A percentile compares a stretch with the other conserved stretches of the same genome.
These are phyloP conservation scores for Merops nubicus DNA, from an alignment of 2,113 vertebrate genomes.

Conservation along the genomic window DNA sequence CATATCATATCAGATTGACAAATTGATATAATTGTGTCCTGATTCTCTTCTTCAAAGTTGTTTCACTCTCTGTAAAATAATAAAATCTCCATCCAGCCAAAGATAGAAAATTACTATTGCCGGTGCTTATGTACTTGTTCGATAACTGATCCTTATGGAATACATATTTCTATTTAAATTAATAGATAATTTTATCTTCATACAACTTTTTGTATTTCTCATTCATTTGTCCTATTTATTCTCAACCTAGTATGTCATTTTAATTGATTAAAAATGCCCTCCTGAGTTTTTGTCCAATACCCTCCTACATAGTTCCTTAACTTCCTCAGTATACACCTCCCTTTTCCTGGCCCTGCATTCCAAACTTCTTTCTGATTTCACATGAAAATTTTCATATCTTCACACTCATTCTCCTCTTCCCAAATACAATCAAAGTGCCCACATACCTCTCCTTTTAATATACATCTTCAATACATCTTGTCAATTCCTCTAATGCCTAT, in stretches of 20 bases:
- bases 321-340: rapidly evolving
- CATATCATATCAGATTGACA: neutral
- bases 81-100: neutral
- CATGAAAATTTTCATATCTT: neutral
- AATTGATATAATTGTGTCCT: neutral
- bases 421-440: neutral
- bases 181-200: neutral
- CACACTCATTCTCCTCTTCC: neutral
- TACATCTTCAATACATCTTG: neutral
- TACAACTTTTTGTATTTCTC: neutral
- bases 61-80: neutral
- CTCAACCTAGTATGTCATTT: neutral
- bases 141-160: neutral
- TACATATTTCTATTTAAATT: neutral
- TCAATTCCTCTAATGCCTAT: neutral
- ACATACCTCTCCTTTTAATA: neutral
- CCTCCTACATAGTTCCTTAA: neutral
- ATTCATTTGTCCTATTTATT: neutral
- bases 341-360: neutral
- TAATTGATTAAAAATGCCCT: neutral
- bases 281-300: neutral
- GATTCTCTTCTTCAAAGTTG: neutral
- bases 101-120: neutral
- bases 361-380: neutral
- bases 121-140: neutral